phyloP scores from a whole-genome alignment of 2,797 vertebrate genomes.

The Aselliscus stoliczkanus region DNA sequence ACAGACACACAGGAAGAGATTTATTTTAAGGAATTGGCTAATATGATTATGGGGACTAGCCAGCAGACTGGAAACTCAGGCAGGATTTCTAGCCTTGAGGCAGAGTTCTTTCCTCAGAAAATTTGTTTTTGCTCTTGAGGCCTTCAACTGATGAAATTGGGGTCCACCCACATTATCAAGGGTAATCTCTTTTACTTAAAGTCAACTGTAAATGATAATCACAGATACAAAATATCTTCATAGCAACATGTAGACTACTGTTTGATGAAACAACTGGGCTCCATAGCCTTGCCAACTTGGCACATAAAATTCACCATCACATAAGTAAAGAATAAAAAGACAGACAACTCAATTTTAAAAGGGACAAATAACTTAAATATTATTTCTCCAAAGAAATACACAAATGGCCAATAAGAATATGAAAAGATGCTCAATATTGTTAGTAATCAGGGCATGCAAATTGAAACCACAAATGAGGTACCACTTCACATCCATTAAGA shows the following conservation, averaged over 20 bases:
- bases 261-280: neutral
- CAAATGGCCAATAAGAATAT: neutral
- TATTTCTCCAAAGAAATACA: neutral
- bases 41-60: neutral
- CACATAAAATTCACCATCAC: neutral
- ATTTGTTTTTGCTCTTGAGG: neutral
- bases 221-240: neutral
- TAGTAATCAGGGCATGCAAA: neutral
- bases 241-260: neutral
- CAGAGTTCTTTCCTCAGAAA: neutral
- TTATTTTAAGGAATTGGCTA: neutral
- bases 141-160: neutral
- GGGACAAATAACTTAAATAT: neutral
- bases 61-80: neutral
- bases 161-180: neutral
- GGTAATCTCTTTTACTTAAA: neutral
- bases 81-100: neutral
- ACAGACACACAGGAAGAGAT: neutral
- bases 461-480: neutral
- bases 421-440: neutral
- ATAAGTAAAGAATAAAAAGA: neutral
- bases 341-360: neutral
- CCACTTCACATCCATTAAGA: neutral
- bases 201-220: neutral
- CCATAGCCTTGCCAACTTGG: neutral